Evolutionary conservation across 2,113 vertebrate species (phyloP), one percentile per base, ranked within the genome.

Genomic region (Apeltes quadracus): DNA sequence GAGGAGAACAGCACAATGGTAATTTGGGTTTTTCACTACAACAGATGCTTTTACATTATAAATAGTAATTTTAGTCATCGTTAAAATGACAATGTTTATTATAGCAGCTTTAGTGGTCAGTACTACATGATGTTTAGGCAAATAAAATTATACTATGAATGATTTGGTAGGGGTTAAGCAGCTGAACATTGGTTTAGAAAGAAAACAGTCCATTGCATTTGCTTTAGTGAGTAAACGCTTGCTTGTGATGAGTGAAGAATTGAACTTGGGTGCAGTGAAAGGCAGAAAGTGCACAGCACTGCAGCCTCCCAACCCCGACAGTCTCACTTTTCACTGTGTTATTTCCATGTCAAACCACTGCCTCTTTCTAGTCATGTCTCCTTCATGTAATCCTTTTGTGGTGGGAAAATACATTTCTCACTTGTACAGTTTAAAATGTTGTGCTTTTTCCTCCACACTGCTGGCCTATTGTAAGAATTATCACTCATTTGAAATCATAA

Each of bases 271-370:
- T 84, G 66, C 65, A 51, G 76, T 79, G 66, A 69, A 69, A 78
- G 57, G 67, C 72, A 80, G 71, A 80, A 82, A 78, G 81, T 64
- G 73, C 70, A 79, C 16, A 70, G 69, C 34, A 54, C 57, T 69
- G 72, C 73, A 58, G 53, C 65, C 54, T 29, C 61, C 67, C 57
- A 18, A 84, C 84, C 87, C 79, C 82, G 81, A 66, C 54, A 65
- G 78, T 69, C 69, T 83, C 54, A 66, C 62, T 86, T 88, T 88
- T 79, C 83, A 81, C 77, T 83, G 79, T 59, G 65, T 82, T 83
- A 83, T 87, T 89, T 83, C 84, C 62, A 81, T 77, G 84, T 89
- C 80, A 85, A 79, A 85, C 80, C 87, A 74, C 80, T 46, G 78
- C 84, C 80, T 79, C 71, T 82, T 80, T 81, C 78, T 74, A 83